Conservation (phyloP, 2,888 invertebrate genomes). For the Helobdella robusta region DNA sequence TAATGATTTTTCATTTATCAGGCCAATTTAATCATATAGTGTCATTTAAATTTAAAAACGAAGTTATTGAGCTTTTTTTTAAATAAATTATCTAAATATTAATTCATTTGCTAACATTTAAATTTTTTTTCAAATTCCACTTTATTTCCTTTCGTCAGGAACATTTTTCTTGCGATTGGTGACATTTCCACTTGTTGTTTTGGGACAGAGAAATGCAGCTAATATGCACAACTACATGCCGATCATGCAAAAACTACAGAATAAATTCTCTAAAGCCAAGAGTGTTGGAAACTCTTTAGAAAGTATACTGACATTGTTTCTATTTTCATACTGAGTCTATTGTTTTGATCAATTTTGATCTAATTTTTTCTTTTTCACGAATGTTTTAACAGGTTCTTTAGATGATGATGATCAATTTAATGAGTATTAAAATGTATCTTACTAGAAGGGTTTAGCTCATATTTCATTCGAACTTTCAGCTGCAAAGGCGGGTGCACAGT, state of each 20-base stretch:
- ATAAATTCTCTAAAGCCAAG: constrained; percentile 76
- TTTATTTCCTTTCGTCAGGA: no score
- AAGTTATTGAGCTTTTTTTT: no score
- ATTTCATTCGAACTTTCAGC: constrained; percentile 49
- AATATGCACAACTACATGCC: constrained; percentile 75
- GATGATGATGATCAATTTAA: no score
- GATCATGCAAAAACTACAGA: constrained; percentile 69
- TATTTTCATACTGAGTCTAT: neutral
- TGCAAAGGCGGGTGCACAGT: constrained; percentile 65
- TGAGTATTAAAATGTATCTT: no score
- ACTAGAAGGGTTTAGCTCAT: neutral
- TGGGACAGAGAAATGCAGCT: constrained; percentile 69
- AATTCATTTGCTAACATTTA: no score
- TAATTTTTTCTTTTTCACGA: neutral
- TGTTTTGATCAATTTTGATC: neutral
- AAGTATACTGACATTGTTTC: constrained; percentile 45
- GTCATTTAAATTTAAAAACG: no score
- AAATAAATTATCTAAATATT: no score
- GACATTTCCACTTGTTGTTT: constrained; percentile 75
- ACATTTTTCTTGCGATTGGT: constrained; percentile 65
- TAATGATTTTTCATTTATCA: no score
- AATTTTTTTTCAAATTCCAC: no score
- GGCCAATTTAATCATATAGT: no score
- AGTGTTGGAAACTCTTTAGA: constrained; percentile 73
- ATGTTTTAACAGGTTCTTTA: no score